Conservation (phyloP, 2,888 invertebrate species). For the Ischnura elegans region DNA sequence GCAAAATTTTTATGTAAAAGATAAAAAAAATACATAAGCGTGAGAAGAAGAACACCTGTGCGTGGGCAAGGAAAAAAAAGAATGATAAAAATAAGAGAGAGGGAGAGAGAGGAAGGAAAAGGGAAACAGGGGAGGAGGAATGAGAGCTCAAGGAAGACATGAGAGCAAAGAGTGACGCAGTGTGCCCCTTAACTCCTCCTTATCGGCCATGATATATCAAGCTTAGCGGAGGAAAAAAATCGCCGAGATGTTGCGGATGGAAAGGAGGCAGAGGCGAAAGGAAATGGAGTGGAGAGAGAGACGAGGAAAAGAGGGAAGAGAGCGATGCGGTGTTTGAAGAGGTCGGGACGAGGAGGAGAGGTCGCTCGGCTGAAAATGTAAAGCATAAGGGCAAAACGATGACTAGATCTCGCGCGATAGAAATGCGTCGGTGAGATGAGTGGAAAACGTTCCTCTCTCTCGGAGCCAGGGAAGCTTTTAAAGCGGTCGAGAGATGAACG, state of each 20-base stretch:
- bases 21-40: slow-evolving; percentile 39
- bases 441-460: background rate
- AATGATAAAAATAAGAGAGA: background rate
- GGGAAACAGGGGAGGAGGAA: background rate
- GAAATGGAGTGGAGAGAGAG: background rate
- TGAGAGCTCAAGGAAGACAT: background rate
- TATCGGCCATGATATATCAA: slow-evolving; percentile 65
- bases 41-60: slow-evolving; percentile 64
- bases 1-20: slow-evolving; percentile 25
- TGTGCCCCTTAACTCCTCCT: slow-evolving; percentile 33
- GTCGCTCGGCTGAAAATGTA: background rate
- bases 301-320: background rate
- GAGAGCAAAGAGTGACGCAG: slow-evolving; percentile 50
- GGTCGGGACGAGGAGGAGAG: background rate
- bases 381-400: slow-evolving; percentile 5
- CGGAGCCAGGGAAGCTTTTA: background rate
- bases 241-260: background rate
- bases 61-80: background rate
- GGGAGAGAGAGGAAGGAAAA: background rate
- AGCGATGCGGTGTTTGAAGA: slow-evolving; percentile 12
- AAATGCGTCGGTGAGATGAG: background rate
- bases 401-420: slow-evolving; percentile 26
- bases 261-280: too few species aligned
- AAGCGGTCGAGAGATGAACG: background rate
- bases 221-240: slow-evolving; percentile 33